Percentiles rank a stretch among this genome's conserved stretches.
These are phyloP conservation scores for Ladona fulva DNA, from an alignment of 1,140 invertebrate genomes.

Conservation along the genomic window DNA sequence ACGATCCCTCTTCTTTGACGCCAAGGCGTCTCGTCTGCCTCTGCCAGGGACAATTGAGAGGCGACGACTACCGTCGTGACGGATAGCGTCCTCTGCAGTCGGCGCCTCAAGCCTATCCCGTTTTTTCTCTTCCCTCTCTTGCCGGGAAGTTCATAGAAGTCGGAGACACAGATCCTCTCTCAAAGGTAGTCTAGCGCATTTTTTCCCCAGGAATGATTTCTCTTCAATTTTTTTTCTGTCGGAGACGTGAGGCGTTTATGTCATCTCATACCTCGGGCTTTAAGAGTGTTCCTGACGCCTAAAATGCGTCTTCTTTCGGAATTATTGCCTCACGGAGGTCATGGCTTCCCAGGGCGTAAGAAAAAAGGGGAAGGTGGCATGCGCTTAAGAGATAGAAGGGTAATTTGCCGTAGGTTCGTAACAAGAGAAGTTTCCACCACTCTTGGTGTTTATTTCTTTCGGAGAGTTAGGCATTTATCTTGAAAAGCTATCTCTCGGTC, in stretches of 20 bases:
- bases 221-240: too few species aligned
- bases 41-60: constrained; percentile 1
- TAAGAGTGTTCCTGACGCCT: neutral
- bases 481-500: neutral
- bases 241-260: neutral
- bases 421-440: neutral
- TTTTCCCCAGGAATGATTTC: too few species aligned
- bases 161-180: neutral
- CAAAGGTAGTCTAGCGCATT: neutral
- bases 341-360: neutral
- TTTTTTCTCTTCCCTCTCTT: neutral
- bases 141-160: neutral
- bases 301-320: neutral
- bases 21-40: neutral
- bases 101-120: neutral
- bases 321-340: neutral
- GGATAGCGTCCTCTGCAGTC: neutral
- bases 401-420: too few species aligned
- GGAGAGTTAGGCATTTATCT: neutral
- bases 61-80: neutral
- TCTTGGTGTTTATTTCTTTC: neutral
- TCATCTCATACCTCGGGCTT: too few species aligned
- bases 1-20: neutral
- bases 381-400: neutral
- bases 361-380: neutral